These are phyloP conservation scores for Sitobion miscanthi DNA, from an alignment of 1,140 invertebrate species.

Conservation along the genomic window DNA sequence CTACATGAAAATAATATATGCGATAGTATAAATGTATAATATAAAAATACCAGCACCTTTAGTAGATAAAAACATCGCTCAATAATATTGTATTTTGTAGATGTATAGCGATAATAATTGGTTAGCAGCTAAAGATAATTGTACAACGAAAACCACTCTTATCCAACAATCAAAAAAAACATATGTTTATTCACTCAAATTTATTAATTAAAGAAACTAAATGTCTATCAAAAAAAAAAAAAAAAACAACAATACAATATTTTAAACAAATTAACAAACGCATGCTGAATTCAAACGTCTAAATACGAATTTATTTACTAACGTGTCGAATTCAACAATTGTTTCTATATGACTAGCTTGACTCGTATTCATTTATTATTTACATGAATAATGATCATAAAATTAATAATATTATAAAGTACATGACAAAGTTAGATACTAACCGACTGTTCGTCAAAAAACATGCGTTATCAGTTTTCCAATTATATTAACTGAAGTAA, in stretches of 20 bases:
- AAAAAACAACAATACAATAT: constrained; percentile 34
- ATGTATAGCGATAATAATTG: neutral
- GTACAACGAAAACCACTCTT: constrained; percentile 41
- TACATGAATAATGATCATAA: constrained; percentile 28
- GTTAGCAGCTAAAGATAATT: constrained; percentile 4
- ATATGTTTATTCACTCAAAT: constrained; percentile 40
- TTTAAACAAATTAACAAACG: constrained; percentile 33
- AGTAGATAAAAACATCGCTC: neutral
- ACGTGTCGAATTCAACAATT: constrained; percentile 18
- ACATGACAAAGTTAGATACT: constrained; percentile 25
- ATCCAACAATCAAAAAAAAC: constrained; percentile 23
- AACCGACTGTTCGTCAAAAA: constrained; percentile 13
- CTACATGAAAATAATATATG: neutral
- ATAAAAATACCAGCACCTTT: neutral
- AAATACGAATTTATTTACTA: neutral
- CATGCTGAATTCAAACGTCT: neutral
- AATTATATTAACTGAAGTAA: neutral
- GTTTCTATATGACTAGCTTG: constrained; percentile 47
- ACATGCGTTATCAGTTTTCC: neutral
- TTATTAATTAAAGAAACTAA: constrained; percentile 42
- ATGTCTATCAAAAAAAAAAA: constrained; percentile 2
- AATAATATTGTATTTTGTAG: neutral
- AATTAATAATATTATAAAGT: constrained; percentile 38
- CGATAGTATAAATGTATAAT: neutral
- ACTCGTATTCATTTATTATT: constrained; percentile 51